These are phyloP conservation scores for Campopleginae sp. DNA, from an alignment of 2,888 invertebrate genomes.

Conservation along the genomic window DNA sequence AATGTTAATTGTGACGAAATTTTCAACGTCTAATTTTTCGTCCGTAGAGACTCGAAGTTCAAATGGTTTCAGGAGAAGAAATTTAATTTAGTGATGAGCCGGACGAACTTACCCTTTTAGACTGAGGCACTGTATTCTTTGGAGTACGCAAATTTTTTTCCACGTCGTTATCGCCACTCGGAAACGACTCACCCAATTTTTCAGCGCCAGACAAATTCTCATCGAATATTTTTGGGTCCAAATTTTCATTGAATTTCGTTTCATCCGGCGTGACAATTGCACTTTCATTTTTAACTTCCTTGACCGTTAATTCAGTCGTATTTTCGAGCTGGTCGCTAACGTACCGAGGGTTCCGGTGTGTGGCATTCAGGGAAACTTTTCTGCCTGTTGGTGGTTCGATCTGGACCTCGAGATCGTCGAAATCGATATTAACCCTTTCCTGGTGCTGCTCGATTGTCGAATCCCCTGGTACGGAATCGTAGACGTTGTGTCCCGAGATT, in stretches of 20 bases:
- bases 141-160: background rate
- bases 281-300: background rate
- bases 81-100: background rate
- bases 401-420: conserved; percentile 47
- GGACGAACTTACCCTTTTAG: conserved; percentile 21
- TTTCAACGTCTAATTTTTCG: background rate
- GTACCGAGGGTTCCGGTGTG: background rate
- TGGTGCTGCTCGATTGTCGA: background rate
- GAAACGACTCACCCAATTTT: background rate
- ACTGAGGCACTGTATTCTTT: background rate
- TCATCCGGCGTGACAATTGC: background rate
- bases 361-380: conserved; percentile 2
- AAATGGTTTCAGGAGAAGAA: background rate
- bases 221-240: background rate
- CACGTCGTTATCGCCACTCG: conserved; percentile 12
- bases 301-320: conserved; percentile 1
- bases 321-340: conserved; percentile 20
- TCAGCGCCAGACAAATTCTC: background rate
- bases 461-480: background rate
- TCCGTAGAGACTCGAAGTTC: background rate
- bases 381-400: conserved; percentile 29
- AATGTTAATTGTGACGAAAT: background rate
- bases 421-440: conserved; percentile 32
- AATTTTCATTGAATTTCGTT: background rate
- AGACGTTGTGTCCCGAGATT: background rate